Base-by-base conservation (phyloP, 37 sponge, comb jelly and placozoan species). In the Haliclona indistincta region DNA sequence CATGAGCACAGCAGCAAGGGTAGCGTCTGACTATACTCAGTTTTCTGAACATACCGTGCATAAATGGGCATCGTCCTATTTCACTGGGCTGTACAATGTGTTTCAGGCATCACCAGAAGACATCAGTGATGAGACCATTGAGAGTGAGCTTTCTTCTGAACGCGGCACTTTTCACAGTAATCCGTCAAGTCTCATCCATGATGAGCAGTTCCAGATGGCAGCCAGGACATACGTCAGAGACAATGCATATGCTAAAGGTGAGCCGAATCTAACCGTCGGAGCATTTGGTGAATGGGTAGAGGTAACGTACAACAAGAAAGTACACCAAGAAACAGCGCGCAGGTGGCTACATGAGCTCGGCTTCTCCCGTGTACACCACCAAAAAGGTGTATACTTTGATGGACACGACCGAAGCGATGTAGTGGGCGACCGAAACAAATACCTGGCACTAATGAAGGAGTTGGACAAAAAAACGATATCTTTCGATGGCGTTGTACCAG, bases 261-360 rank as follows among this genome's bases (percentile, higher is more conserved):
- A 77, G 43, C 79, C 86, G 30, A 85, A 79, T 30, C 23, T 86
- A 45, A 86, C 75, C 10, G n/a, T 25, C 17, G 39, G 33, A 23
- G 20, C 26, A 23, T 78, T 86, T 63, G 8, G 37, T 32, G 35
- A 71, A 17, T 68, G 70, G 70, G n/a, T n/a, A n/a, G n/a, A n/a
- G n/a, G n/a, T n/a, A n/a, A n/a, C n/a, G n/a, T n/a, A n/a, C n/a
- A n/a, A n/a, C n/a, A n/a, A n/a, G n/a, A n/a, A n/a, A n/a, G n/a
- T n/a, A n/a, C n/a, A n/a, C n/a, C n/a, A n/a, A n/a, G n/a, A n/a
- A n/a, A n/a, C n/a, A n/a, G n/a, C n/a, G n/a, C n/a, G n/a, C n/a
- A n/a, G n/a, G n/a, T n/a, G n/a, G n/a, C n/a, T n/a, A n/a, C n/a
- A 79, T 68, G 87, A 81, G 13, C 87, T 80, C 44, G 81, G 80